Conservation (phyloP, 2,888 invertebrate genomes). For the Acutogordius australiensis region DNA sequence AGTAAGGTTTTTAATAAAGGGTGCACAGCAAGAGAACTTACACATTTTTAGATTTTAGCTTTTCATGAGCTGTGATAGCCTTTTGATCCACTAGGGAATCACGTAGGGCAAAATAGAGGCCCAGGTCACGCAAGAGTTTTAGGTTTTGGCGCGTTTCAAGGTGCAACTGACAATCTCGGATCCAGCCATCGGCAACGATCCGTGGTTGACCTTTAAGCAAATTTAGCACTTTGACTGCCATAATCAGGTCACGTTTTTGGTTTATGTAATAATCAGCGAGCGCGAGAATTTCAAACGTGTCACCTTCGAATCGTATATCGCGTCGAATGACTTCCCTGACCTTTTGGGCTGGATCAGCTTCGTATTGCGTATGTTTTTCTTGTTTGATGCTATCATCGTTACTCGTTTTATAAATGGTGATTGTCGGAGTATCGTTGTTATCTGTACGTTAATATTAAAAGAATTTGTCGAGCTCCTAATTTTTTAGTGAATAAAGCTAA, state of each 20-base stretch:
- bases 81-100: background rate
- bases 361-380: too few relatives aligned
- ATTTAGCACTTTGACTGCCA: background rate
- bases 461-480: too few relatives aligned
- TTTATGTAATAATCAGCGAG: background rate
- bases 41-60: too few relatives aligned
- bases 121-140: background rate
- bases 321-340: background rate
- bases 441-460: too few relatives aligned
- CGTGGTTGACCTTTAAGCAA: background rate
- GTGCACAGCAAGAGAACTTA: too few relatives aligned
- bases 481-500: too few relatives aligned
- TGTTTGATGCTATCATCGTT: too few relatives aligned
- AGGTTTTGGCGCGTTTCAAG: background rate
- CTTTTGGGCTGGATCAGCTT: background rate
- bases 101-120: background rate
- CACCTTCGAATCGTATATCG: background rate
- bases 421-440: too few relatives aligned
- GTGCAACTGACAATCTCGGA: background rate
- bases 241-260: background rate
- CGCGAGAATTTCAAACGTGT: background rate
- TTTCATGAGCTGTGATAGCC: background rate
- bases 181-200: background rate
- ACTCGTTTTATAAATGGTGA: too few relatives aligned
- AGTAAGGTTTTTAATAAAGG: too few relatives aligned